Conservation (phyloP, 2,113 vertebrate species). For the Elachura formosa region DNA sequence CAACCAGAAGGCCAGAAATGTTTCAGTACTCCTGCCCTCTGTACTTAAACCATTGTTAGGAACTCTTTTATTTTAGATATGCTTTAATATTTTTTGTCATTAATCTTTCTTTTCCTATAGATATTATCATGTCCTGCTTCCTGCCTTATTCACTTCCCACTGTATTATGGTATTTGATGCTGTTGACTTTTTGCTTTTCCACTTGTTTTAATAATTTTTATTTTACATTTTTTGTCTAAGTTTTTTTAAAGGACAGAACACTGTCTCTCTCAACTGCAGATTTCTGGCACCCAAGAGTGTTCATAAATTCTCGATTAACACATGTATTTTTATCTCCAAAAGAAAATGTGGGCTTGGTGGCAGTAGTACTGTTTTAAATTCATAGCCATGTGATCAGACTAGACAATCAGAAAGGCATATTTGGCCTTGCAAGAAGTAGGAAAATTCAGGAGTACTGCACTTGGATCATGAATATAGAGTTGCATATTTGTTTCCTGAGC, state of each 20-base stretch:
- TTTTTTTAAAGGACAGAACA: neutral
- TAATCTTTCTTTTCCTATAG: neutral
- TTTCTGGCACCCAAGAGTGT: neutral
- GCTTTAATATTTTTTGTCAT: neutral
- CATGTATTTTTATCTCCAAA: neutral
- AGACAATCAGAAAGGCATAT: neutral
- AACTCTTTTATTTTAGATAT: constrained; percentile 9
- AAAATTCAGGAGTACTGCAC: neutral
- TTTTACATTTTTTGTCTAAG: neutral
- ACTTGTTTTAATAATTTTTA: neutral
- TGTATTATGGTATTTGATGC: neutral
- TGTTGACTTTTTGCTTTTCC: neutral
- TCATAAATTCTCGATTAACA: constrained; percentile 29
- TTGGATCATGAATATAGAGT: neutral
- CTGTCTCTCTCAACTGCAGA: neutral
- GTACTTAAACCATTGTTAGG: neutral
- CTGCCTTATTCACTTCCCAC: neutral
- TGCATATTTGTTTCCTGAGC: neutral
- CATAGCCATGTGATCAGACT: neutral
- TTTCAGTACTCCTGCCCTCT: constrained; percentile 15
- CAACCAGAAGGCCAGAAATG: neutral
- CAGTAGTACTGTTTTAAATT: neutral
- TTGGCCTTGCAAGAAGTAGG: neutral
- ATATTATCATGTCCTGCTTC: constrained; percentile 18
- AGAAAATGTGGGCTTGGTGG: neutral